These are phyloP conservation scores for Lophura nycthemera DNA, from an alignment of 2,113 vertebrate genomes.

Conservation along the genomic window DNA sequence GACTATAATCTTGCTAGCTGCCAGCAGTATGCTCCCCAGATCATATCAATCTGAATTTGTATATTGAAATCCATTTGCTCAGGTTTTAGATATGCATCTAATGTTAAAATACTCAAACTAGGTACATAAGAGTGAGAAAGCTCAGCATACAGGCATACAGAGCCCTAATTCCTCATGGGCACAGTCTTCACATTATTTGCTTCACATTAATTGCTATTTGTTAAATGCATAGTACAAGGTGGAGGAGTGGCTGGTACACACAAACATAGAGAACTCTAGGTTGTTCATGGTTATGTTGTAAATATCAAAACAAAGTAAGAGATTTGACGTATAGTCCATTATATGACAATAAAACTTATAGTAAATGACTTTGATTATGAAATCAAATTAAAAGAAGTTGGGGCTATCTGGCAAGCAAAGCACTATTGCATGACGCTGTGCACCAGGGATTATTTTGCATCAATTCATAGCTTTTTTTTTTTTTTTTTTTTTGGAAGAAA, in stretches of 20 bases:
- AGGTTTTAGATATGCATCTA: neutral
- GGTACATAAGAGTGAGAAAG: rapidly evolving
- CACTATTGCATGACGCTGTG: rapidly evolving
- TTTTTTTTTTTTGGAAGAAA: neutral
- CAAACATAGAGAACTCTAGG: neutral
- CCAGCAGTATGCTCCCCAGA: neutral
- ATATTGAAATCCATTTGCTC: neutral
- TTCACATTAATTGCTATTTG: neutral
- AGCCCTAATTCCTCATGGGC: neutral
- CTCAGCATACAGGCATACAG: neutral
- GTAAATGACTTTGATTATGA: neutral
- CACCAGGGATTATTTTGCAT: neutral
- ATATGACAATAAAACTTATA: neutral
- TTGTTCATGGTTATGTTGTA: neutral
- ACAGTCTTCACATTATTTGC: neutral
- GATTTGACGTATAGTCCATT: neutral
- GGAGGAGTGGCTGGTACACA: neutral
- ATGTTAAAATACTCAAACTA: neutral
- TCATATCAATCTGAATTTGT: neutral
- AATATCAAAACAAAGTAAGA: neutral
- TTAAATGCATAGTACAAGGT: neutral
- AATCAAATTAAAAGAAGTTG: neutral
- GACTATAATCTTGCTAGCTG: neutral
- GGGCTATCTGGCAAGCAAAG: neutral
- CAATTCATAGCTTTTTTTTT: neutral